Percentiles rank a stretch among this genome's conserved stretches.
Evolutionary conservation across 64 coral and sea anemone genomes (phyloP).

Genomic region (Actinia tenebrosa): DNA sequence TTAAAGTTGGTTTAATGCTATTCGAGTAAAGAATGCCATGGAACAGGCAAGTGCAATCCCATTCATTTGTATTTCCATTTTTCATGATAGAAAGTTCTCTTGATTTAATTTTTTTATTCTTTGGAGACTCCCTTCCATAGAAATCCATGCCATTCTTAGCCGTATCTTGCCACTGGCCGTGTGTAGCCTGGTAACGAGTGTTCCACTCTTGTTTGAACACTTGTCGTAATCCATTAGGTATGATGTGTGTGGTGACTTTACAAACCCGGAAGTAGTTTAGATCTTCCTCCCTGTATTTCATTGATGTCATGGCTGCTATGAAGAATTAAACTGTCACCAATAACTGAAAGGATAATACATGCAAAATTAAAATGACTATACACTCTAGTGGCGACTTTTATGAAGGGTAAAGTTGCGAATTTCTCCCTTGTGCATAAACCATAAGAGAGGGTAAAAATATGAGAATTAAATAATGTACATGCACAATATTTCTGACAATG

Average conservation of each 20-base stretch:
- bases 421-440: no score
- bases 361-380: no score
- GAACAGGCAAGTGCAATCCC: constrained; percentile 24
- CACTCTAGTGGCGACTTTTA: neutral
- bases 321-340: neutral
- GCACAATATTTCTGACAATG: no score
- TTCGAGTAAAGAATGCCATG: constrained; percentile 23
- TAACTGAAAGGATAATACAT: neutral
- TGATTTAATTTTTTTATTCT: neutral
- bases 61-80: constrained; percentile 24
- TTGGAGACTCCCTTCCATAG: neutral
- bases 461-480: no score
- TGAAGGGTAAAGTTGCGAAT: no score
- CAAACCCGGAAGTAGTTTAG: constrained; percentile 33
- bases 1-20: neutral
- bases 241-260: neutral
- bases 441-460: no score
- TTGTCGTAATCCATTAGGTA: constrained; percentile 12
- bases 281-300: constrained; percentile 18
- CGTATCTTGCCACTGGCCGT: constrained; percentile 29
- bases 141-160: constrained; percentile 18
- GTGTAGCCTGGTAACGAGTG: neutral
- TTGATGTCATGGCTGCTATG: neutral
- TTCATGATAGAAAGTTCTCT: neutral
- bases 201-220: constrained; percentile 36